Evolutionary conservation across 1,140 invertebrate genomes (phyloP).

Genomic region (Papilio polyxenes): DNA sequence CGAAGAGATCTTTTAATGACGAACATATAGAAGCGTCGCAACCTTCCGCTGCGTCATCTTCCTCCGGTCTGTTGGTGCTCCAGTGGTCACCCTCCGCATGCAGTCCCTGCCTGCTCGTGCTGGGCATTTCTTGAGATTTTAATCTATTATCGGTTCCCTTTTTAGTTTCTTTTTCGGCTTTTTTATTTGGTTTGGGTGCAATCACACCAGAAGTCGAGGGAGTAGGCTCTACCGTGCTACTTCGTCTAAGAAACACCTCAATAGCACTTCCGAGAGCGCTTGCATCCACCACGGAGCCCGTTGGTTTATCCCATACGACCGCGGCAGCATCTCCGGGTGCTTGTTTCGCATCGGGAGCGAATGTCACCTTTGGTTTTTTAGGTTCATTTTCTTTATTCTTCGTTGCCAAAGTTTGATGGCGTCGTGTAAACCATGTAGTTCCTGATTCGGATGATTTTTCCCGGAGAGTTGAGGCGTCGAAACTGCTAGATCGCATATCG

Average conservation of each 20-base stretch:
- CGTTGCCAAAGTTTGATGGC: constrained; percentile 86
- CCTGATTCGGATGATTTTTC: constrained; percentile 80
- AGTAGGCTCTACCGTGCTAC: constrained; percentile 70
- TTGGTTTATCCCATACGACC: constrained; percentile 86
- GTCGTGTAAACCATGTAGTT: constrained; percentile 87
- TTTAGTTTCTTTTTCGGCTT: constrained; percentile 41
- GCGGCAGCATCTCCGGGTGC: constrained; percentile 67
- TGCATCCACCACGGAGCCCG: constrained; percentile 88
- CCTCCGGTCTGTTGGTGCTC: constrained; percentile 77
- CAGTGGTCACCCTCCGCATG: constrained; percentile 68
- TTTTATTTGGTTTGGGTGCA: constrained; percentile 60
- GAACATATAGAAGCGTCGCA: constrained; percentile 89
- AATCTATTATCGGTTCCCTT: constrained; percentile 57
- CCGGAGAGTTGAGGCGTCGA: constrained; percentile 87
- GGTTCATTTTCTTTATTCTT: constrained; percentile 82
- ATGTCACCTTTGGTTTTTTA: constrained; percentile 81
- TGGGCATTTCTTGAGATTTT: constrained; percentile 62
- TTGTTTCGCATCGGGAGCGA: constrained; percentile 69
- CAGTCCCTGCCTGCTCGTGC: constrained; percentile 53
- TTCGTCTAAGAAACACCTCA: constrained; percentile 87
- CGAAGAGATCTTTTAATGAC: constrained; percentile 91
- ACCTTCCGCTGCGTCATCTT: constrained; percentile 84
- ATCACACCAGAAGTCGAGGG: constrained; percentile 74
- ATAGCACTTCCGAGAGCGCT: constrained; percentile 90
- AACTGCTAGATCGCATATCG: constrained; percentile 88